These are phyloP conservation scores for Akabosia matsudoensis DNA, from an alignment of 1,140 invertebrate genomes.

Conservation along the genomic window DNA sequence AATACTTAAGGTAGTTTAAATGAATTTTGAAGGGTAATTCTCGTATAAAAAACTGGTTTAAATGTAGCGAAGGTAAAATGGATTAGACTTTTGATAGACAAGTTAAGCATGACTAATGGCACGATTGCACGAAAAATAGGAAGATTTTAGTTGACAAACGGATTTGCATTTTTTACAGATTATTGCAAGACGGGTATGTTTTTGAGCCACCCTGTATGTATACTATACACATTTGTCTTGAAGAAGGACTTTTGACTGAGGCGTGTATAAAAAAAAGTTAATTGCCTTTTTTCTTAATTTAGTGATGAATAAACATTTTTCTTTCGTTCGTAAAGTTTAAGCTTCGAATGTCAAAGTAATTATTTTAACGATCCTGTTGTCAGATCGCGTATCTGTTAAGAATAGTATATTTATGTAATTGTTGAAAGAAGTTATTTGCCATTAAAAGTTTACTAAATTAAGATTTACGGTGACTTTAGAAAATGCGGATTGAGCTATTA, in stretches of 20 bases:
- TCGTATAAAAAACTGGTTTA: too few relatives aligned
- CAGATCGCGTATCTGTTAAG: neutral
- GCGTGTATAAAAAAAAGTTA: too few relatives aligned
- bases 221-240: neutral
- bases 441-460: neutral
- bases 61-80: neutral
- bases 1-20: too few relatives aligned
- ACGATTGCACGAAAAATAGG: too few relatives aligned
- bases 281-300: neutral
- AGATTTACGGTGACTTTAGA: neutral
- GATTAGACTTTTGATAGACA: neutral
- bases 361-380: conserved; percentile 1
- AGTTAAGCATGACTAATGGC: neutral
- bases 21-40: too few relatives aligned
- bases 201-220: too few relatives aligned
- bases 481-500: neutral
- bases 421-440: neutral
- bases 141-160: too few relatives aligned
- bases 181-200: too few relatives aligned
- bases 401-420: neutral
- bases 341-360: neutral
- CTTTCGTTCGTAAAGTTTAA: neutral
- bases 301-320: neutral
- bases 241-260: neutral
- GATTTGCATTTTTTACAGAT: too few relatives aligned